Conservation (phyloP, 2,113 vertebrate genomes). For the Corythaeola cristata region DNA sequence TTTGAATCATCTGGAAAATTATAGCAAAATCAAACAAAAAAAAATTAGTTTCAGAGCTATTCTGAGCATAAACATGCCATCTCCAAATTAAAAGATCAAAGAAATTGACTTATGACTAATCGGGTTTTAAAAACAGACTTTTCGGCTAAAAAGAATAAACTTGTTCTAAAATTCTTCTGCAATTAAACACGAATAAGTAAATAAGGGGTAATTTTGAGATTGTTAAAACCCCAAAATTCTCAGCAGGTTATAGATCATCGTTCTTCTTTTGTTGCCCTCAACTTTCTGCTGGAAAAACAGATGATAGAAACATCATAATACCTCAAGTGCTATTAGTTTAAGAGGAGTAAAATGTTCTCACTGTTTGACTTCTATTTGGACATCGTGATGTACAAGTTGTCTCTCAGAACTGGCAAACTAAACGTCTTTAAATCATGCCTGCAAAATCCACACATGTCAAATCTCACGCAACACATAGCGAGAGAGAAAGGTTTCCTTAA, state of each 20-base stretch:
- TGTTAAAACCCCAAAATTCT: not conserved
- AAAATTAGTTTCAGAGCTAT: not conserved
- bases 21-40: not conserved
- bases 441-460: not conserved
- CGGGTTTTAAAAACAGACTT: not conserved
- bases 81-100: not conserved
- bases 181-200: not conserved
- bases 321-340: not conserved
- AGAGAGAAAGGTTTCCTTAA: not conserved
- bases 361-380: not conserved
- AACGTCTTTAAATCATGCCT: not conserved
- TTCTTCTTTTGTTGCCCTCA: not conserved
- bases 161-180: not conserved
- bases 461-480: not conserved
- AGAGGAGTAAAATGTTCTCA: not conserved
- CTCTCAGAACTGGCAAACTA: not conserved
- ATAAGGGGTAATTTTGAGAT: not conserved
- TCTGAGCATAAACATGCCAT: not conserved
- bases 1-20: not conserved
- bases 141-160: not conserved
- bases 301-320: not conserved
- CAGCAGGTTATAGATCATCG: not conserved
- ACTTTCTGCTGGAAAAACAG: not conserved
- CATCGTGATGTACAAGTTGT: rapidly evolving
- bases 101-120: not conserved